Evolutionary conservation across 2,888 invertebrate genomes (phyloP), one percentile per base, ranked within the genome.

Genomic region (Drosophila diplacantha): DNA sequence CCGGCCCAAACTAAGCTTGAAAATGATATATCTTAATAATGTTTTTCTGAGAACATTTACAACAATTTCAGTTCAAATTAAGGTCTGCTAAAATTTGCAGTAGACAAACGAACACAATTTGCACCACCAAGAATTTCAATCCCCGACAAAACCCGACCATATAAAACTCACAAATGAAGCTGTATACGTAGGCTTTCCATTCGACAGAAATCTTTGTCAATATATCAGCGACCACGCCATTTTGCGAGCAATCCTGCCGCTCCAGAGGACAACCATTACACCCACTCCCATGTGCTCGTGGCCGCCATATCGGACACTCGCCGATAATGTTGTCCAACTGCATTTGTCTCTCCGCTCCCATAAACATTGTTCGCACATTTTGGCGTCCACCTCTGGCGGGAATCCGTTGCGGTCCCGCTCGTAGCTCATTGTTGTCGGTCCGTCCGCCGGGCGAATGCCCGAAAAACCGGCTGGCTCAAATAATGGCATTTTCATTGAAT

Each of bases 401-500:
- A 51, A 47, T 39, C 47, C 38, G 34, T 44, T 50, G 32, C 26
- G 52, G 29, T 35, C 41, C 51, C 54, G 41, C 29, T 77, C 49
- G 81, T 66, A 71, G 76, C 73, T 76, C 75, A 82, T 79, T 71
- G 71, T 50, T 65, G 29, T 29, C 29, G 4, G 11, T 11, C 26
- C 4, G 41, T 31, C 56, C 41, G 37, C 20, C 29, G 31, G 44
- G 9, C 41, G 26, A 43, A 26, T 43, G 16, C 26, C 44, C 16
- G 26, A 14, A 32, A 32, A 49, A 7, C 20, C 46, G 49, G 57
- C 63, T 79, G 82, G 71, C 72, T 51, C 70, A 72, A 81, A 81
- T 79, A 83, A 83, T 79, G 76, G 80, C 70, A 79, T 74, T 79
- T 79, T 79, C 76, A 79, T 79, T 79, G 83, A 79, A 79, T 81